A percentile compares a stretch with the other conserved stretches of the same genome.
These are phyloP conservation scores for Spodoptera litura DNA, from an alignment of 1,140 invertebrate genomes.

Conservation along the genomic window DNA sequence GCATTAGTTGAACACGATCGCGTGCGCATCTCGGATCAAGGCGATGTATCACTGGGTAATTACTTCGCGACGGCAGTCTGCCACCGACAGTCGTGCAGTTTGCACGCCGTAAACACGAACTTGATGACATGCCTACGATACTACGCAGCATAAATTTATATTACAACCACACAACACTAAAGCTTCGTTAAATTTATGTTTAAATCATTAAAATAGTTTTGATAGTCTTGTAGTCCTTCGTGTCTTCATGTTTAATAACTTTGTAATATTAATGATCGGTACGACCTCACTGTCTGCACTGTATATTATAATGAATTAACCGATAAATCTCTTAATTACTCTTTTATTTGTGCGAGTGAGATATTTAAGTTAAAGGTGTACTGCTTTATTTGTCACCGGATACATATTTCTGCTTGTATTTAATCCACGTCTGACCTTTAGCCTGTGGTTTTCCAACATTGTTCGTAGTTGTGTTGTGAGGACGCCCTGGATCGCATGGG, in stretches of 20 bases:
- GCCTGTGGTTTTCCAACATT: constrained; percentile 50
- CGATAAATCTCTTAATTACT: constrained; percentile 45
- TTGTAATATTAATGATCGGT: constrained; percentile 52
- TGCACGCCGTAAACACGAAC: constrained; percentile 60
- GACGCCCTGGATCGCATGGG: constrained; percentile 74
- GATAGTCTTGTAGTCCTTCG: constrained; percentile 52
- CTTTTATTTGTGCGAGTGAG: constrained; percentile 34
- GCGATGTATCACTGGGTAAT: constrained; percentile 56
- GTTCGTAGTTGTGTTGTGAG: constrained; percentile 59
- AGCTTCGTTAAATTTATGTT: constrained; percentile 55
- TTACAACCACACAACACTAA: constrained; percentile 53
- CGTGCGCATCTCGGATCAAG: constrained; percentile 45
- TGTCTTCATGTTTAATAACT: constrained; percentile 54
- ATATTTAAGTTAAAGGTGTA: not conserved
- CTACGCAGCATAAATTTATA: constrained; percentile 45
- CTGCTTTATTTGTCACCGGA: constrained; percentile 49
- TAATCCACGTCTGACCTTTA: constrained; percentile 73
- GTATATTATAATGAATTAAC: constrained; percentile 35
- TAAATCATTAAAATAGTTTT: constrained; percentile 60
- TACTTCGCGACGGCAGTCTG: constrained; percentile 53
- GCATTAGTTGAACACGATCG: constrained; percentile 36
- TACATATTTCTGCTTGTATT: constrained; percentile 59
- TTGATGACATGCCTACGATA: constrained; percentile 50
- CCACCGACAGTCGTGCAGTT: constrained; percentile 56
- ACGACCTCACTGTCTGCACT: constrained; percentile 35